Conservation (phyloP, 2,113 vertebrate species). For the Sinocyclocheilus maitianheensis region DNA sequence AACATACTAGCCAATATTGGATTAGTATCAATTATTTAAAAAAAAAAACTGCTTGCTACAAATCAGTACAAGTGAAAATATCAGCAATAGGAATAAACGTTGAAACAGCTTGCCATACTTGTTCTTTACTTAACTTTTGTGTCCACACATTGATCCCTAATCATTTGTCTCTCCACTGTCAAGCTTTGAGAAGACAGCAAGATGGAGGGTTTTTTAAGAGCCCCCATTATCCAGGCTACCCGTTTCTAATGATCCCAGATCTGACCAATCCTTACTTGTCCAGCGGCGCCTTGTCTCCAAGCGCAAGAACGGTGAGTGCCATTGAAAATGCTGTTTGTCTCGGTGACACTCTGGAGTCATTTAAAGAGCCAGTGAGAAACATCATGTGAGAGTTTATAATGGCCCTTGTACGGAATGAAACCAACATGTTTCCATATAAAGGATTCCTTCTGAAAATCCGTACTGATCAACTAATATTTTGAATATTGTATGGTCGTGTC, state of each 20-base stretch:
- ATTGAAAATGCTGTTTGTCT: background rate
- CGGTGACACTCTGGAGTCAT: background rate
- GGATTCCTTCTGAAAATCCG: background rate
- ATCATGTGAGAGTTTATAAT: background rate
- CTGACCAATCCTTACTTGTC: slow-evolving; percentile 89
- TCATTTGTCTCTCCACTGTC: background rate
- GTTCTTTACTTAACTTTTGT: background rate
- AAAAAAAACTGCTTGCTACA: background rate
- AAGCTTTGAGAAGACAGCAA: slow-evolving; percentile 88
- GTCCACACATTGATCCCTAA: slow-evolving; percentile 6
- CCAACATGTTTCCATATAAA: background rate
- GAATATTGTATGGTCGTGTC: background rate
- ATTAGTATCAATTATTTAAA: background rate
- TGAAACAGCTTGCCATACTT: background rate
- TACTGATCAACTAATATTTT: background rate
- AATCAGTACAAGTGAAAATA: too few species aligned
- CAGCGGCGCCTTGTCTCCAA: slow-evolving; percentile 88
- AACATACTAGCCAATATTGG: background rate
- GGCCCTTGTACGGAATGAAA: background rate
- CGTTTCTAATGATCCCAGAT: slow-evolving; percentile 95
- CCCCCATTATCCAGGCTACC: slow-evolving; percentile 90
- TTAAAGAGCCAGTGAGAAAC: slow-evolving; percentile 24
- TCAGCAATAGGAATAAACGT: background rate
- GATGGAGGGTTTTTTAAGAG: slow-evolving; percentile 93
- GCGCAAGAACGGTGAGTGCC: slow-evolving; percentile 88